phyloP scores from a whole-genome alignment of 2,888 invertebrate species.

The Erebia aethiops region DNA sequence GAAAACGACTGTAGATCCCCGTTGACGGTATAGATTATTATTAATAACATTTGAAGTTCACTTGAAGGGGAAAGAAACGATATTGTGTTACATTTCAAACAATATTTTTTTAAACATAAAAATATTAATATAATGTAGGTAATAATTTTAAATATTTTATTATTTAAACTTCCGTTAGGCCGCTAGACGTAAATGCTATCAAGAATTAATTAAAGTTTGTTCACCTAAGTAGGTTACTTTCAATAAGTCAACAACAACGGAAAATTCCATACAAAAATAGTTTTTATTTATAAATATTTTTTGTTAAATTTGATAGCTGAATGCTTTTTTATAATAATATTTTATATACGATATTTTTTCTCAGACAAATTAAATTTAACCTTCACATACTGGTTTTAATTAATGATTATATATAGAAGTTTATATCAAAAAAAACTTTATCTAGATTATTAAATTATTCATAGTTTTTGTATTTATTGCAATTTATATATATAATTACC shows the following conservation, averaged over 20 bases:
- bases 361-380: slow-evolving; percentile 8
- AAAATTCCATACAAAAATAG: slow-evolving; percentile 9
- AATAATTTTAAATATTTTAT: not conserved
- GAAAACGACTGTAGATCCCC: too few species aligned
- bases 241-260: slow-evolving; percentile 14
- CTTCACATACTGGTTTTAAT: slow-evolving; percentile 20
- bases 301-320: slow-evolving; percentile 1
- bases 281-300: slow-evolving; percentile 3
- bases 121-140: not conserved
- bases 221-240: slow-evolving; percentile 17
- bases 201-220: slow-evolving; percentile 14
- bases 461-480: not conserved
- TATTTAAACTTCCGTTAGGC: slow-evolving; percentile 3
- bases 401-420: not conserved
- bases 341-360: slow-evolving; percentile 7
- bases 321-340: not conserved
- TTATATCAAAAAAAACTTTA: not conserved
- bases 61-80: not conserved
- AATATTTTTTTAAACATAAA: not conserved
- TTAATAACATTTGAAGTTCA: not conserved
- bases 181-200: not conserved
- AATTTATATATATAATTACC: not conserved
- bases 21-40: too few species aligned
- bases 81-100: not conserved
- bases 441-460: not conserved